Evolutionary conservation across 2,888 invertebrate genomes (phyloP).

Genomic region (Chirona hameri): DNA sequence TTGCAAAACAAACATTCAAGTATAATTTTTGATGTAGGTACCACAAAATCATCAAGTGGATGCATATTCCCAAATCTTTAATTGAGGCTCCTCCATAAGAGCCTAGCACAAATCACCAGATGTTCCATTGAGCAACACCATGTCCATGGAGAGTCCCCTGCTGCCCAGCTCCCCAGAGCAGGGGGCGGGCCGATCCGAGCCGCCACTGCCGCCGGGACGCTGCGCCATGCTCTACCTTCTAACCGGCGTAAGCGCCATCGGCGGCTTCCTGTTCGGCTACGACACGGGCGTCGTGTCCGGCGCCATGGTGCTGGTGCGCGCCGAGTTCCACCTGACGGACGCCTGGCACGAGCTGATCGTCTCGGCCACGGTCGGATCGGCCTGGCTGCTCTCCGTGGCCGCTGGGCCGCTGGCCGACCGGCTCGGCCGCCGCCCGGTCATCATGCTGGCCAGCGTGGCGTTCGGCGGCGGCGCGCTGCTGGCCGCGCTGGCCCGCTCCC

Average conservation of each 20-base stretch:
- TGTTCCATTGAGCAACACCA: too few species aligned
- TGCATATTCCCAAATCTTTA: too few species aligned
- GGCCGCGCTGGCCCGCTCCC: constrained; percentile 47
- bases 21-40: too few species aligned
- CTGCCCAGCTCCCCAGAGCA: background rate
- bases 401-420: constrained; percentile 50
- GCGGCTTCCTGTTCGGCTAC: constrained; percentile 40
- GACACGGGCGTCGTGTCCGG: constrained; percentile 41
- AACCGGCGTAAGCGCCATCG: constrained; percentile 48
- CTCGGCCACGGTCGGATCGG: constrained; percentile 50
- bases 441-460: constrained; percentile 51
- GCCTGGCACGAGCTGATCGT: constrained; percentile 53
- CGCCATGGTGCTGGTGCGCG: constrained; percentile 41
- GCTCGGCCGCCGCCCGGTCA: constrained; percentile 53
- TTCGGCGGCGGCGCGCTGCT: constrained; percentile 49
- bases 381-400: constrained; percentile 49
- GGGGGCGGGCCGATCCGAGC: background rate
- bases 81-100: too few species aligned
- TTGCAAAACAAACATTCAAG: too few species aligned
- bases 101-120: too few species aligned
- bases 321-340: constrained; percentile 48
- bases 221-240: constrained; percentile 43
- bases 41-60: too few species aligned
- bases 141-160: too few species aligned
- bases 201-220: background rate